Evolutionary conservation across 2,888 invertebrate species (phyloP), one percentile per base, ranked within the genome.

Genomic region (Dasypolia templi): DNA sequence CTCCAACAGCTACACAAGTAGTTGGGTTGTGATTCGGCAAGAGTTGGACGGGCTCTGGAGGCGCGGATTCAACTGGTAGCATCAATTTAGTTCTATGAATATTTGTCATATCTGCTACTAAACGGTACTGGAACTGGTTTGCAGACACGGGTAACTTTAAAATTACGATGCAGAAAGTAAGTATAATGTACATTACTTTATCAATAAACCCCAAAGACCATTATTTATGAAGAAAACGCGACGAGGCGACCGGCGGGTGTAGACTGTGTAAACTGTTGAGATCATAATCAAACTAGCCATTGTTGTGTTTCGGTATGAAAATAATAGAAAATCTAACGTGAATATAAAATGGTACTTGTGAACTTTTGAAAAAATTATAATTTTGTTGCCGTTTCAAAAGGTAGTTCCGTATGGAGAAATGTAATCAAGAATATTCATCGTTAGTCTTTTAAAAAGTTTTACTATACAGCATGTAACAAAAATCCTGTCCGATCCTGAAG

Each of bases 151-250:
- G 58, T 22, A 58, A 61, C 73, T 66, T 83, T 19, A 79, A 65
- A 42, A 83, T 63, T 49, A 72, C 65, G 0, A 78, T 72, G 26
- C 55, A 66, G 53, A 58, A 65, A 32, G n/a, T n/a, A n/a, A 80
- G 29, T 53, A 65, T 72, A 78, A 82, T 83, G 64, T 58, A 78
- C 80, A 80, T 80, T 56, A 78, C 83, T 78, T n/a, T 72, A 72
- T 58, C 59, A 68, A 29, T 80, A 42, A 68, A 72, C 61, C 14
- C 6, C 55, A 56, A 64, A 17, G 17, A 61, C 29, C 83, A 81
- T 81, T 58, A 59, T 82, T 69, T 69, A 53, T 49, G 11, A 58
- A 72, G 42, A 62, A 80, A 56, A 75, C 22, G 64, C 39, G 39
- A 39, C 64, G 44, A 72, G 7, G 32, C 62, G 42, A 69, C 42